Conservation (phyloP, 2,113 vertebrate genomes). For the Gambusia affinis region DNA sequence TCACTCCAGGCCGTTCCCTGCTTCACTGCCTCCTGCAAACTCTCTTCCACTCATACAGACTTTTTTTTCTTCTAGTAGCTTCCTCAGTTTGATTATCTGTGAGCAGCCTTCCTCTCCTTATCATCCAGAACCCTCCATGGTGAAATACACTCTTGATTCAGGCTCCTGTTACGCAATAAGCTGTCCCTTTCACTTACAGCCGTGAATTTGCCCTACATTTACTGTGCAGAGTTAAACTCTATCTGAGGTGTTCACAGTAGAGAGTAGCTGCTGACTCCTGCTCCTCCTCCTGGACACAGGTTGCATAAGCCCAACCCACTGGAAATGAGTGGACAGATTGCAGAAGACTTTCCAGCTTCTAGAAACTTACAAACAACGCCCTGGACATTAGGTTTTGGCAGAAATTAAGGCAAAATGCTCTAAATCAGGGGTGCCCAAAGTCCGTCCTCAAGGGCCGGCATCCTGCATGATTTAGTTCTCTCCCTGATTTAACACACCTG, state of each 20-base stretch:
- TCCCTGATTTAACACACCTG: too few species aligned
- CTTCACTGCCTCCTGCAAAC: slow-evolving; percentile 26
- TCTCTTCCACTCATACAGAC: background rate
- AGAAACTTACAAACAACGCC: slow-evolving; percentile 26
- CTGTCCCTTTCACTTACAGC: slow-evolving; percentile 20
- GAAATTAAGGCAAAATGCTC: slow-evolving; percentile 2
- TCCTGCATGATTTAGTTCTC: too few species aligned
- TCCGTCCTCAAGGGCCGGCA: too few species aligned
- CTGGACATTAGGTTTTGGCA: slow-evolving; percentile 24
- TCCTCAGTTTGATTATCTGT: slow-evolving; percentile 30
- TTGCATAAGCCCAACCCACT: slow-evolving; percentile 24
- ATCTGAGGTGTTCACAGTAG: slow-evolving; percentile 3
- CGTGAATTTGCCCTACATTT: slow-evolving; percentile 7
- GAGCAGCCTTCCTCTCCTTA: slow-evolving; percentile 17
- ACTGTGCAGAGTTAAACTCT: background rate
- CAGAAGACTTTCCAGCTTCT: slow-evolving; percentile 32
- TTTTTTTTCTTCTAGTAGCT: slow-evolving; percentile 21
- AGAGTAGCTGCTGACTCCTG: slow-evolving; percentile 16
- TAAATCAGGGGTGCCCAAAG: too few species aligned
- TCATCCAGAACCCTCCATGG: slow-evolving; percentile 3
- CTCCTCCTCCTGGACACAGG: slow-evolving; percentile 59
- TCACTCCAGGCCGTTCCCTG: slow-evolving; percentile 32
- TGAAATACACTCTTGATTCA: slow-evolving; percentile 18
- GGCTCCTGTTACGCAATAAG: background rate
- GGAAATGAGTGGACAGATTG: slow-evolving; percentile 7